Conservation (phyloP, 2,888 invertebrate genomes). For the Drosophila neoperkinsi region DNA sequence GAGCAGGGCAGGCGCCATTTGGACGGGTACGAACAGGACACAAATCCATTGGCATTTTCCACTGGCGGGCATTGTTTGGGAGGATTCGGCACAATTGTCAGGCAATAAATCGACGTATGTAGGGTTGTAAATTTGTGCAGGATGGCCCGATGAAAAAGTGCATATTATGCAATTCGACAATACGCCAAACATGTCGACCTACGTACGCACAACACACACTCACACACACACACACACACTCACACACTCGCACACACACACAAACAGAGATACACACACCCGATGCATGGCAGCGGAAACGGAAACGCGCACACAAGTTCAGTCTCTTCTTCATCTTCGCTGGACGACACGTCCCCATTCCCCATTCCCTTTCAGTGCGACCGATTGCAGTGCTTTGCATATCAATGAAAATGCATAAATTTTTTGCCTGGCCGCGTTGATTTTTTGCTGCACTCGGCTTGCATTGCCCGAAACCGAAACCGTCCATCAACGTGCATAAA, state of each 20-base stretch:
- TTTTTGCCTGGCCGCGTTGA: conserved; percentile 58
- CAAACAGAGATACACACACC: not conserved
- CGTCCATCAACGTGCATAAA: conserved; percentile 84
- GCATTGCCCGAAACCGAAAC: conserved; percentile 54
- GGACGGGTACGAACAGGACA: conserved; percentile 59
- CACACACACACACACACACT: conserved; percentile 12
- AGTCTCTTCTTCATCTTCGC: conserved; percentile 64
- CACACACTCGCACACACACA: conserved; percentile 51
- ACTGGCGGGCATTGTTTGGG: conserved; percentile 60
- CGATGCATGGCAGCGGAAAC: conserved; percentile 63
- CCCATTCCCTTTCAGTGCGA: not conserved
- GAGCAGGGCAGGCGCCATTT: conserved; percentile 50
- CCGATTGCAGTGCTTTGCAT: conserved; percentile 78
- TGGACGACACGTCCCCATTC: conserved; percentile 11
- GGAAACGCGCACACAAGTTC: conserved; percentile 69
- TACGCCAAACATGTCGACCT: conserved; percentile 80
- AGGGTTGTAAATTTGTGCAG: conserved; percentile 82
- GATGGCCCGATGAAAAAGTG: conserved; percentile 81
- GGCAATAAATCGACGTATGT: conserved; percentile 85
- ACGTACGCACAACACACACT: conserved; percentile 54
- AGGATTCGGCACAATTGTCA: conserved; percentile 82
- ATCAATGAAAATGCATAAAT: conserved; percentile 83
- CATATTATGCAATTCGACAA: conserved; percentile 83
- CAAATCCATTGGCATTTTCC: conserved; percentile 71
- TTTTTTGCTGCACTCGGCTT: conserved; percentile 57